These are phyloP conservation scores for Eretmochelys imbricata DNA, from an alignment of 2,113 vertebrate species.

Conservation along the genomic window DNA sequence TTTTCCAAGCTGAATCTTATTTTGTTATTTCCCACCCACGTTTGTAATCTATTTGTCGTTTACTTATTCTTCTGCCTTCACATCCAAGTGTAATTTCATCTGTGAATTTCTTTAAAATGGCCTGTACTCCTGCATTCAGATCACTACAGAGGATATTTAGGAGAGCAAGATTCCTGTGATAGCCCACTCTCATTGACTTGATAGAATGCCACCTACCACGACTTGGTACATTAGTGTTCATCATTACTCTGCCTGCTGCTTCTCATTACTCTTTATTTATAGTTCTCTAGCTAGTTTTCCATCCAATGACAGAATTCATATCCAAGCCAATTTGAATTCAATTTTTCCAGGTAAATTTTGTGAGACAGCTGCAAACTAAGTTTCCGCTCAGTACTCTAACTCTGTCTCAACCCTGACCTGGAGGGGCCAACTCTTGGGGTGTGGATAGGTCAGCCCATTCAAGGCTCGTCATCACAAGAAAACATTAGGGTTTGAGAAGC, in stretches of 20 bases:
- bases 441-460: background rate
- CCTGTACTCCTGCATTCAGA: background rate
- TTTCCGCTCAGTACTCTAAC: background rate
- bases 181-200: background rate
- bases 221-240: conserved; percentile 26
- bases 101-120: background rate
- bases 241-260: conserved; percentile 33
- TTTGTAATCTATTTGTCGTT: background rate
- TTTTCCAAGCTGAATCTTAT: rapidly evolving
- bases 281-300: conserved; percentile 12
- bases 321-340: conserved; percentile 41
- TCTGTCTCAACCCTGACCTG: background rate
- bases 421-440: rapidly evolving
- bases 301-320: conserved; percentile 17
- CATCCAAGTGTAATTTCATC: background rate
- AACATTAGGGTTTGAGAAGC: background rate
- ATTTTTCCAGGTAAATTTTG: conserved; percentile 33
- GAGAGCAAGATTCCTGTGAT: background rate
- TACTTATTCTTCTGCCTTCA: conserved; percentile 17
- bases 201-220: background rate
- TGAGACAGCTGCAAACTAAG: background rate
- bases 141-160: background rate
- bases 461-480: background rate
- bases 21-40: background rate
- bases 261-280: conserved; percentile 53